Evolutionary conservation across 1,140 invertebrate genomes (phyloP), one percentile per base, ranked within the genome.

Genomic region (Pseudomyrmex sp.): DNA sequence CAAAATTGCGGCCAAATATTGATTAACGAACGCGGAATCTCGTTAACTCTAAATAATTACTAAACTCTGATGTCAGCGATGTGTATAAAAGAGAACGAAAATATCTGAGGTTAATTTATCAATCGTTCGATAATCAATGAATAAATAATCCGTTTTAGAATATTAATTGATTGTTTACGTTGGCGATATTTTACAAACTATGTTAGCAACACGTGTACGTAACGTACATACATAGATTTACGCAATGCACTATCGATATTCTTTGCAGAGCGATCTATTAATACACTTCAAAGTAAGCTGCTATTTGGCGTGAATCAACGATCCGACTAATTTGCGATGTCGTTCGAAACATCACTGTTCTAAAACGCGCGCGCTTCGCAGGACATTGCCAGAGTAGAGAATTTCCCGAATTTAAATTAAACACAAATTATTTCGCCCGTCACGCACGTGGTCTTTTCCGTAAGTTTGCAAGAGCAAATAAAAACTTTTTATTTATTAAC

Each of bases 261-360:
- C 56, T 35, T 80, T 20, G 35, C 35, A 15, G 76, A 44, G 12
- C 52, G 52, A 12, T 70, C 76, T 80, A 80, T 70, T 80, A 80
- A 72, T 80, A 80, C 15, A 48, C 66, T 59, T 59, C n/a, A 61
- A 80, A 80, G 76, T 61, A 44, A 54, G 72, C 52, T 66, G 65
- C 74, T 61, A 66, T 65, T 61, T 44, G 61, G 61, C 50, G 61
- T 44, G 76, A 80, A 80, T 80, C 66, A 80, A 80, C 76, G 76
- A 80, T 70, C 66, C 66, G 76, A 48, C 65, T 80, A 80, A 80
- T 80, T 80, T 80, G 76, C 66, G 54, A 50, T 26, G 68, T 58
- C 66, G 76, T 80, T 50, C 23, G 35, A 59, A n/a, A 80, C 76
- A 44, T 72, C 76, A 50, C 20, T 12, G 20, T 79, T 61, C 44